Evolutionary conservation across 2,888 invertebrate genomes (phyloP), one percentile per base, ranked within the genome.

Genomic region (Tribolium freemani): DNA sequence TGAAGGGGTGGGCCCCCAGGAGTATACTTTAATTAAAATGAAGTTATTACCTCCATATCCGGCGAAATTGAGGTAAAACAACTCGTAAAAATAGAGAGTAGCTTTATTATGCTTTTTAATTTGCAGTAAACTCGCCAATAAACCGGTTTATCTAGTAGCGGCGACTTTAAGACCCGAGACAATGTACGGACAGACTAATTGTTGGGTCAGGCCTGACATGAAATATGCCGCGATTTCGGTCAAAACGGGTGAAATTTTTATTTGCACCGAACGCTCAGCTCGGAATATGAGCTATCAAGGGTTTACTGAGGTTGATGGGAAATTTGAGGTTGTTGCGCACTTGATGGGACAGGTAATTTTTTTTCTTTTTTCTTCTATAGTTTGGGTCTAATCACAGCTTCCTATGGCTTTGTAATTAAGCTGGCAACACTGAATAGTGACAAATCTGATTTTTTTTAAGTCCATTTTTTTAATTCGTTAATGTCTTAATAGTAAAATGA

Each of bases 171-270:
- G 99, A 71, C 98, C 99, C 0, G 99, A 99, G 88, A 99, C 99
- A 0, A 99, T 99, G 99, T 99, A 98, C 84, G 99, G 99, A 0
- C 99, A 99, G 88, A 99, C 99, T 0, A 99, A 99, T 85, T 99
- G 98, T 85, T 99, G 99, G 98, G 86, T 99, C 2, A 94, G 94
- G 83, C 99, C 99, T 0, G 97, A 98, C 83, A 95, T 99, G 84
- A 92, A 91, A 77, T 99, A 99, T 84, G 91, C 98, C 76, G 97
- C 95, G 0, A 95, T 97, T 85, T 89, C 92, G 82, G 92, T 92
- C 0, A 88, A 89, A 9, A 88, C 89, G 46, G 89, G 89, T 53
- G 96, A 97, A 74, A 89, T 99, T 44, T 98, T 94, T 86, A 90
- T 99, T 56, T 95, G 94, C 79, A 98, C 98, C 0, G 88, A 88